A percentile compares a stretch with the other conserved stretches of the same genome.
These are phyloP conservation scores for Tangara arthus DNA, from an alignment of 2,797 vertebrate species.

Conservation along the genomic window DNA sequence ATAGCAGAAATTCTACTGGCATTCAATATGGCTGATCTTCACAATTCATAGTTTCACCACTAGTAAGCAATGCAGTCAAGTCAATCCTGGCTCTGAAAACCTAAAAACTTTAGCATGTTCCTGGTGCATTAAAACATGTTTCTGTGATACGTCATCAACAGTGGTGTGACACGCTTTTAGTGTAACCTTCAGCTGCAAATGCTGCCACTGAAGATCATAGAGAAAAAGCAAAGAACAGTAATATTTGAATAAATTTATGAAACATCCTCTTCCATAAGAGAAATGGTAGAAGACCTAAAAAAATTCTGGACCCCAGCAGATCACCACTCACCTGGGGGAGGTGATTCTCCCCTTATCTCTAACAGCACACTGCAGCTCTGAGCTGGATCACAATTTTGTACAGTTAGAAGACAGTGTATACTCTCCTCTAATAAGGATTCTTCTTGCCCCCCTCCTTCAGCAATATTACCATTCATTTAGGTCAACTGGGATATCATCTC, in stretches of 20 bases:
- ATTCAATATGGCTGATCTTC: not conserved
- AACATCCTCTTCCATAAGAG: not conserved
- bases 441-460: not conserved
- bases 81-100: not conserved
- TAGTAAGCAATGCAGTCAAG: not conserved
- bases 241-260: not conserved
- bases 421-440: not conserved
- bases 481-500: accelerated
- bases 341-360: not conserved
- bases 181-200: not conserved
- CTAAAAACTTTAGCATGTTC: not conserved
- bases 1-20: not conserved
- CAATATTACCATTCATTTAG: not conserved
- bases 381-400: not conserved
- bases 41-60: not conserved
- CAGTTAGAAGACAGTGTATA: not conserved
- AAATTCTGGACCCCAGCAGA: not conserved
- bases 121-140: not conserved
- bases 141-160: not conserved
- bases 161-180: accelerated
- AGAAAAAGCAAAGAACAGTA: not conserved
- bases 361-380: not conserved
- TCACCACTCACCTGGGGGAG: not conserved
- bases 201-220: not conserved
- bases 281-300: not conserved